phyloP scores from a whole-genome alignment of 2,113 vertebrate species.

The Saguinus midas region DNA sequence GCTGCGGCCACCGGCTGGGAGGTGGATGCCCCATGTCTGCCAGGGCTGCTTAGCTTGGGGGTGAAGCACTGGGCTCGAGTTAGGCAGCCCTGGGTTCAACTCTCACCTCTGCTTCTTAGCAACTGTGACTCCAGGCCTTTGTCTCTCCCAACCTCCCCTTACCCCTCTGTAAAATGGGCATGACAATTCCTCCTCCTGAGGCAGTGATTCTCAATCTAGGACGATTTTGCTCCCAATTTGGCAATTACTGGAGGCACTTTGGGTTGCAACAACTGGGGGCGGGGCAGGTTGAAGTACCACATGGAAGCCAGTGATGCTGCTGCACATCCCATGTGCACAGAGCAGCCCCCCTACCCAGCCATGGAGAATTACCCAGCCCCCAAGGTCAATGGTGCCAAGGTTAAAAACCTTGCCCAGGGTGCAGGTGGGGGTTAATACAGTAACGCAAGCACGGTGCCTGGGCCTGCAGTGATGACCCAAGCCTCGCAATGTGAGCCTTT shows the following conservation, averaged over 20 bases:
- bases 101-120: neutral
- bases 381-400: fast-evolving
- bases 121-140: neutral
- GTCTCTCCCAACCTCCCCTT: neutral
- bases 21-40: too few relatives aligned
- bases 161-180: neutral
- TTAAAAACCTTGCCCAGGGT: neutral
- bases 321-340: fast-evolving
- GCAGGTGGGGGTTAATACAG: fast-evolving
- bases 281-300: neutral
- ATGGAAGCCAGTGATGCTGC: neutral
- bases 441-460: fast-evolving
- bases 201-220: neutral
- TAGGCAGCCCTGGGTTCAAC: neutral
- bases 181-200: too few relatives aligned
- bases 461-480: fast-evolving
- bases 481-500: neutral
- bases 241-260: neutral
- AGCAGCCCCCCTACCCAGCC: neutral
- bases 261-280: neutral
- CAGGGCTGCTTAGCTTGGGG: neutral
- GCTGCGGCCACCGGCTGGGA: too few relatives aligned
- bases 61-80: neutral
- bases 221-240: fast-evolving
- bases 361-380: fast-evolving